Evolutionary conservation across 1,140 invertebrate genomes (phyloP), one percentile per base, ranked within the genome.

Genomic region (Lutraria rhynchaena): DNA sequence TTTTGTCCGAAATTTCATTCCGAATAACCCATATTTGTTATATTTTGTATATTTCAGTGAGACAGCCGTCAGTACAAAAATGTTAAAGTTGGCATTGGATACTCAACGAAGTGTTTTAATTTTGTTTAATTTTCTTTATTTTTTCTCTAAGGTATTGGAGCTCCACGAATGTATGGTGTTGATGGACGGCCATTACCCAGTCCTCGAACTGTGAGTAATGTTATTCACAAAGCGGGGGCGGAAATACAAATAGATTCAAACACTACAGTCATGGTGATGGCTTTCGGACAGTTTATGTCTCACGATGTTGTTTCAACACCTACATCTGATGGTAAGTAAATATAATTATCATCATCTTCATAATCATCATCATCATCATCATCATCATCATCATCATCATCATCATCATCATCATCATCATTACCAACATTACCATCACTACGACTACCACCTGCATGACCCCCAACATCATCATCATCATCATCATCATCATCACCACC

Each of bases 231-330:
- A 22, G 19, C 75, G n/a, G 46, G 29, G 11, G 61, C 27, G 3
- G 46, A 46, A 3, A 58, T 61, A 33, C 53, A 27, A 17, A 49
- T 35, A 19, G 75, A 77, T 33, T n/a, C 41, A 27, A 55, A 75
- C 2, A 33, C 61, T 0, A 80, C 81, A 17, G 33, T 73, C 0
- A 67, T 82, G n/a, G 65, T 78, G 29, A 78, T 85, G 74, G 81
- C 80, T 7, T 82, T 82, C 31, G 83, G 83, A 22, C 83, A 85
- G 57, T 82, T 82, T 24, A 22, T 85, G 1, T 70, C 69, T 22
- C 83, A 85, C 27, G 83, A 85, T 60, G 35, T 82, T 4, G 53
- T 51, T 51, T 44, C 73, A 31, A 82, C 83, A 24, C 76, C 83
- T 19, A 35, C 57, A 22, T 60, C 69, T 0, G 61, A 69, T 35